Evolutionary conservation across 2,797 vertebrate species (phyloP), one percentile per base, ranked within the genome.

Genomic region (Natrix natrix): DNA sequence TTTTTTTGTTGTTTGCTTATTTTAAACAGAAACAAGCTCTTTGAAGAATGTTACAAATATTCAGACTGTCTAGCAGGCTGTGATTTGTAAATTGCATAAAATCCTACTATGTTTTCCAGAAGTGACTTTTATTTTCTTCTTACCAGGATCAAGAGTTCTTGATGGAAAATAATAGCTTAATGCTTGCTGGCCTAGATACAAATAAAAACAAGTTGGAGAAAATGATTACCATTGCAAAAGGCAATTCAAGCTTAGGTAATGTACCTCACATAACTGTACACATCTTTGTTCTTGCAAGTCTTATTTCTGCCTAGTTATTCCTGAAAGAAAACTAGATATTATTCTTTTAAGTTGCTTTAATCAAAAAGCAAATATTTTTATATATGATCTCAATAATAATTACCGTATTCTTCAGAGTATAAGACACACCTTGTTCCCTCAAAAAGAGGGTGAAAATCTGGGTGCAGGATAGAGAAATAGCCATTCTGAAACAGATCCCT

Each of bases 211-310:
- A 96, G 59, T 99, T 98, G 94, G 98, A 99, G 97, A 99, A 98
- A 97, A 99, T 98, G 28, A 99, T 99, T 96, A 98, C 97, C 90
- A 98, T 99, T 94, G 98, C 98, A 97, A 99, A 99, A 98, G 99
- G 99, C 98, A 99, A 98, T 98, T 99, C 99, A 96, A 99, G 99
- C 97, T 98, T 99, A 60, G 99, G 99, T 99, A 97, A 94, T 96
- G 97, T 96, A 90, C 74, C 8, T 17, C 37, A 55, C 0, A 0
- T 92, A 55, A 16, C 43, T 57, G 2, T 59, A 28, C 16, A n/a
- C 1, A 2, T 26, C 6, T 5, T n/a, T 61, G 11, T 87, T 86
- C 26, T 48, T 88, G 20, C 5, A 11, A 12, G 17, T 43, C 8
- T 88, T 24, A 91, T 17, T 66, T 55, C 57, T 91, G 52, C n/a